These are phyloP conservation scores for Nothocercus julius DNA, from an alignment of 2,113 vertebrate genomes.

Conservation along the genomic window DNA sequence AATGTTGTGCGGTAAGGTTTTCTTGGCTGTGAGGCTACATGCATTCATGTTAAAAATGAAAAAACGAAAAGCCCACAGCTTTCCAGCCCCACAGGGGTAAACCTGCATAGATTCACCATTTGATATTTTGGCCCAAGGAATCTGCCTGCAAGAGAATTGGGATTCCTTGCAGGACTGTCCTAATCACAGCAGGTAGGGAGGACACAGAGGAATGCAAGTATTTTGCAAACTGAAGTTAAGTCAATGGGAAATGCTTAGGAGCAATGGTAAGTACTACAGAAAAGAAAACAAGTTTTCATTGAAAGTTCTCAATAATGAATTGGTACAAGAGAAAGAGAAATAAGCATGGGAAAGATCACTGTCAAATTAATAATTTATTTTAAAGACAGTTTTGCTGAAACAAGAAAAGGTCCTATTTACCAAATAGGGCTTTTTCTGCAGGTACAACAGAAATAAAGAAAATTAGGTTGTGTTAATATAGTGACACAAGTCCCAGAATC, in stretches of 20 bases:
- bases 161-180: background rate
- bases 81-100: background rate
- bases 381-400: background rate
- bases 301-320: too few species aligned
- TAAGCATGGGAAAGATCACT: background rate
- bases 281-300: background rate
- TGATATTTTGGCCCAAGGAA: background rate
- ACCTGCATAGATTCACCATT: background rate
- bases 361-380: background rate
- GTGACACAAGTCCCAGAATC: background rate
- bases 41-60: background rate
- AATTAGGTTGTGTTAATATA: background rate
- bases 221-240: background rate
- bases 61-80: background rate
- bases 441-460: background rate
- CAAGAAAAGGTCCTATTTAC: background rate
- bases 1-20: background rate
- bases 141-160: background rate
- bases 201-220: background rate
- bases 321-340: background rate
- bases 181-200: background rate
- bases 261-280: background rate
- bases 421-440: background rate
- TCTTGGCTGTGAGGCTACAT: background rate
- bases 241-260: background rate